Percentiles rank a stretch among this genome's conserved stretches.
phyloP scores from a whole-genome alignment of 2,797 vertebrate genomes.

The Alectoris magna region DNA sequence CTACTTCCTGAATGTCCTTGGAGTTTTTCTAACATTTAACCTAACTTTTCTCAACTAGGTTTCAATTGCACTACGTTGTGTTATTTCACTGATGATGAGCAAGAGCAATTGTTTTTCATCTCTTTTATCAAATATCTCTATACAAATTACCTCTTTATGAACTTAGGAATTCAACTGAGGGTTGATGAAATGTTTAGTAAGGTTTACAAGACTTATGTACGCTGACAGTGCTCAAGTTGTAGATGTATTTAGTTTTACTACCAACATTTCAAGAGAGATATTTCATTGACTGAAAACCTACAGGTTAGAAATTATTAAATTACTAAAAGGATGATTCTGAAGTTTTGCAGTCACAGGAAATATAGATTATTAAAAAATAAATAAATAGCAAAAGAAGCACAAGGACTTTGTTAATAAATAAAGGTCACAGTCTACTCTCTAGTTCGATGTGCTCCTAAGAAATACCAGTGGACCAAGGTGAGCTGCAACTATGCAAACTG shows the following conservation, averaged over 20 bases:
- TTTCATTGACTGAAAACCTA: neutral
- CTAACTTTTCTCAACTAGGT: neutral
- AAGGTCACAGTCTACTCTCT: neutral
- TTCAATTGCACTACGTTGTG: neutral
- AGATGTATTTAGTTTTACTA: neutral
- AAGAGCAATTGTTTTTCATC: neutral
- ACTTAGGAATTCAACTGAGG: neutral
- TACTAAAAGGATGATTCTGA: neutral
- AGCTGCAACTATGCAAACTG: neutral
- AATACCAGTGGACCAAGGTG: neutral
- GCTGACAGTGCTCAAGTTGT: neutral
- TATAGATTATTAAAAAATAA: neutral
- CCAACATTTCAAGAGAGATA: neutral
- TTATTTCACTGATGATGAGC: neutral
- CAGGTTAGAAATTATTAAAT: neutral
- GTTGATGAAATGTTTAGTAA: neutral
- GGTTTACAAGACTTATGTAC: neutral
- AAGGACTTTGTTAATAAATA: neutral
- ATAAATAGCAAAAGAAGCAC: neutral
- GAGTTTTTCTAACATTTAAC: constrained; percentile 1
- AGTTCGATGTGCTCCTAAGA: neutral
- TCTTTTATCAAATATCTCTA: neutral
- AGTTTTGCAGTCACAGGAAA: neutral
- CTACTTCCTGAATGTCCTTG: neutral
- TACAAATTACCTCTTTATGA: neutral